Conservation (phyloP, 1,140 invertebrate genomes). For the Listronotus oregonensis region DNA sequence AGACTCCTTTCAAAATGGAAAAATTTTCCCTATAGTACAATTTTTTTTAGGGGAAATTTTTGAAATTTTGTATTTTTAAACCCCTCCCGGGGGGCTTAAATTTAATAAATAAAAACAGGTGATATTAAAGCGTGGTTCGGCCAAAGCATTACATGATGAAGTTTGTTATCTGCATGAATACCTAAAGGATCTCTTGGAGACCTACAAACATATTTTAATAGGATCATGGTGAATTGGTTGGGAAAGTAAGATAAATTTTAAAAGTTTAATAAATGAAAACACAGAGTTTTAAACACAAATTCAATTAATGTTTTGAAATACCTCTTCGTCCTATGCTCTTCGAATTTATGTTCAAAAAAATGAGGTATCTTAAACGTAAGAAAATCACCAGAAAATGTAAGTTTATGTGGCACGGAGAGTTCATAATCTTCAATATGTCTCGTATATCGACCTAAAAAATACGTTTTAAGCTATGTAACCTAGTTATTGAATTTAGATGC, state of each 20-base stretch:
- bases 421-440: conserved; percentile 56
- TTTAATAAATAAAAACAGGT: conserved; percentile 63
- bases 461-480: too few species aligned
- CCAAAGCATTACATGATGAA: conserved; percentile 59
- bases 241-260: too few species aligned
- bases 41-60: conserved; percentile 36
- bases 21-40: conserved; percentile 55
- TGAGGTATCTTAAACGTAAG: conserved; percentile 56
- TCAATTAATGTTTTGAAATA: too few species aligned
- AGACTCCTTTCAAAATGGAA: conserved; percentile 56
- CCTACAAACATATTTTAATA: conserved; percentile 5
- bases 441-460: conserved; percentile 48
- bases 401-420: conserved; percentile 58
- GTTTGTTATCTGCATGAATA: conserved; percentile 55
- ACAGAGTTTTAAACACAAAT: conserved; percentile 21
- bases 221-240: too few species aligned
- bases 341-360: conserved; percentile 54
- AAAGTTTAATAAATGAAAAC: too few species aligned
- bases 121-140: conserved; percentile 63
- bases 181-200: conserved; percentile 52
- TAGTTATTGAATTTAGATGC: too few species aligned
- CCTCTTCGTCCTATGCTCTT: conserved; percentile 38
- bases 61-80: conserved; percentile 22
- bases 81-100: conserved; percentile 47
- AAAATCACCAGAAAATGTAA: conserved; percentile 57